Base-by-base conservation (phyloP, 2,113 vertebrate species). In the Ariopsis seemanni region DNA sequence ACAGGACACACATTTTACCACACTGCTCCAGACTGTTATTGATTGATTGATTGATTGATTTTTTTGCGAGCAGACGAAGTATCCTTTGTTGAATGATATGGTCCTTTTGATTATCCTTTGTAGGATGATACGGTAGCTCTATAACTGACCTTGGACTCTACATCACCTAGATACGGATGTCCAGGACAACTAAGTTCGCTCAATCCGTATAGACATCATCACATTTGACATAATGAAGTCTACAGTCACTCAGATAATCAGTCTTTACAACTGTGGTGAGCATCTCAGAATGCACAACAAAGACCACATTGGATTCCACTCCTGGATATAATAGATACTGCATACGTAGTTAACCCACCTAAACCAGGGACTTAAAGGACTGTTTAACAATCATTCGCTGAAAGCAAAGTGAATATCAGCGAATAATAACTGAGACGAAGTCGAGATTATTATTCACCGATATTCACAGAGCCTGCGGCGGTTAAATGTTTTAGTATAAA, bases 111-210 rank as follows among this genome's bases (percentile, higher is more conserved):
- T 30, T 71, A 30, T 71, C 12, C 25, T 65, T 69, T 69, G 11
- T 77, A 53, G 20, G 11, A 77, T 77, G 50, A 58, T 7, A n/a
- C n/a, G n/a, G n/a, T n/a, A 34, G 20, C 25, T 87, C 30, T 27
- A 77, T 72, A 77, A 48, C 81, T 83, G 86, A 27, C 55, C 25
- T 82, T 65, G 25, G 42, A 75, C 67, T 48, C 79, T 71, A 72
- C 22, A 82, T 63, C 85, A 82, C 82, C 79, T 83, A 65, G 62
- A 18, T 69, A 30, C 15, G 8, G 65, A 30, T 62, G 86, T 11
- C 74, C 12, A 55, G 52, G 50, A 65, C 52, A 79, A n/a, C 22
- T 0, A 42, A 79, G 48, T 17, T 30, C 1, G 12, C 1, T 34
- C 12, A 30, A 69, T 1, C 11, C 30, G 11, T 69, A n/a, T 10